Conservation (phyloP, 1,140 invertebrate species). For the Lordiphosa mommai region DNA sequence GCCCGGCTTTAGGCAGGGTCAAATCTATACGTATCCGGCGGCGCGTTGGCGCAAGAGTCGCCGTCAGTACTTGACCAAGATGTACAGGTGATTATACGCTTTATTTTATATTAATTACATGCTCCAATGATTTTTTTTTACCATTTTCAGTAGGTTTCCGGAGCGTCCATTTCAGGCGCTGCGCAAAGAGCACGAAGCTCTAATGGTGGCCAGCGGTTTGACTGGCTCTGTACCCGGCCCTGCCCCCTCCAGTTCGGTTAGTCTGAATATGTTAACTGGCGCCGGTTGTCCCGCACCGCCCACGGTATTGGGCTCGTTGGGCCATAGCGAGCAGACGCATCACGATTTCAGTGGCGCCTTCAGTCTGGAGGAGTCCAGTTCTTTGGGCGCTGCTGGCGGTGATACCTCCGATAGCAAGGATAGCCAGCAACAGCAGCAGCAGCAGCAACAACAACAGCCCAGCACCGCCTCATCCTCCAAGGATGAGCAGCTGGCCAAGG, state of each 20-base stretch:
- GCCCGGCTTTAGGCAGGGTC: constrained; percentile 92
- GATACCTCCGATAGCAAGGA: constrained; percentile 79
- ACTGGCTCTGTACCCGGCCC: constrained; percentile 10
- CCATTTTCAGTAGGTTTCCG: constrained; percentile 63
- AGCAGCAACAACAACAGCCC: constrained; percentile 50
- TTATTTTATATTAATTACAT: neutral
- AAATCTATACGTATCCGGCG: constrained; percentile 95
- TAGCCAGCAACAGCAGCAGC: constrained; percentile 66
- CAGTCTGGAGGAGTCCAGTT: constrained; percentile 71
- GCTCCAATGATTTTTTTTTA: no score
- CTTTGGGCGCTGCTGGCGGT: constrained; percentile 70
- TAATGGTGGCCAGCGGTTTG: constrained; percentile 49
- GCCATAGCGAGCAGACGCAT: constrained; percentile 45
- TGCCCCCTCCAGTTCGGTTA: constrained; percentile 32
- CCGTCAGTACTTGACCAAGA: constrained; percentile 77
- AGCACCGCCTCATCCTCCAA: constrained; percentile 22
- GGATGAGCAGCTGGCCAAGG: constrained; percentile 81
- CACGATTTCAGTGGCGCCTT: constrained; percentile 75
- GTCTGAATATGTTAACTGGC: constrained; percentile 54
- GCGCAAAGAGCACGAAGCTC: constrained; percentile 71
- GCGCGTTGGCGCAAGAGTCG: constrained; percentile 77
- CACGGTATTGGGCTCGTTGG: constrained; percentile 37
- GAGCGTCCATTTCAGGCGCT: constrained; percentile 76
- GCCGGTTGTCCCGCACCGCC: constrained; percentile 39
- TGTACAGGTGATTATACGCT: constrained; percentile 63